phyloP scores from a whole-genome alignment of 1,140 invertebrate genomes.

The Listronotus oregonensis region DNA sequence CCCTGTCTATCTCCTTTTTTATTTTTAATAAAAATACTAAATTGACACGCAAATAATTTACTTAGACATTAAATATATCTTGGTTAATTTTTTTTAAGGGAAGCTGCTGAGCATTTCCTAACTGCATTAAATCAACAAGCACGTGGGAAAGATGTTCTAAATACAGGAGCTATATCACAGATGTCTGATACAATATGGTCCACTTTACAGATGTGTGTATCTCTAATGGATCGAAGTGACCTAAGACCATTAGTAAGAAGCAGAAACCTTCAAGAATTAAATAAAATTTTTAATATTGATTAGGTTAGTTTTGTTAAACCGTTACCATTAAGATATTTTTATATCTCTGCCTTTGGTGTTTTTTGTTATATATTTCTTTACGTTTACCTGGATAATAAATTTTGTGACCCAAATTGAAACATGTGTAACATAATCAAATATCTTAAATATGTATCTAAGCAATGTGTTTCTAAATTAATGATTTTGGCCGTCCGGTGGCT shows the following conservation, averaged over 20 bases:
- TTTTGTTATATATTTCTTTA: too few species aligned
- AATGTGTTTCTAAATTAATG: too few species aligned
- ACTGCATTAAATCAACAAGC: slow-evolving; percentile 92
- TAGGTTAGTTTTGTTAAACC: slow-evolving; percentile 12
- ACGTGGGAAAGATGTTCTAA: slow-evolving; percentile 67
- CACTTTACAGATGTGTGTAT: slow-evolving; percentile 87
- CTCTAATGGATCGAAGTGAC: slow-evolving; percentile 83
- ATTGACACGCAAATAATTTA: too few species aligned
- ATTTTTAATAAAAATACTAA: too few species aligned
- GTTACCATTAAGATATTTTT: background rate
- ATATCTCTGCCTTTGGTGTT: too few species aligned
- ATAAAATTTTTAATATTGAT: slow-evolving; percentile 64
- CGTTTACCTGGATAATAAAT: too few species aligned
- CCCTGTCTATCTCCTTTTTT: too few species aligned
- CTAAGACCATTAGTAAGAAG: slow-evolving; percentile 76
- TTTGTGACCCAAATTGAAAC: too few species aligned
- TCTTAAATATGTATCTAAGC: too few species aligned
- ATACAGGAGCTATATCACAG: slow-evolving; percentile 60
- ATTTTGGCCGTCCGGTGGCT: too few species aligned
- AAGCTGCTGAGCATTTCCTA: slow-evolving; percentile 95
- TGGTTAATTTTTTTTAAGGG: slow-evolving; percentile 65
- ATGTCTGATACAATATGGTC: slow-evolving; percentile 97
- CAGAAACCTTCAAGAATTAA: slow-evolving; percentile 68
- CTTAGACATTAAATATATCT: too few species aligned
- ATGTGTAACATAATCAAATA: too few species aligned